Base-by-base conservation (phyloP, 2,113 vertebrate genomes). In the Laterallus jamaicensis region DNA sequence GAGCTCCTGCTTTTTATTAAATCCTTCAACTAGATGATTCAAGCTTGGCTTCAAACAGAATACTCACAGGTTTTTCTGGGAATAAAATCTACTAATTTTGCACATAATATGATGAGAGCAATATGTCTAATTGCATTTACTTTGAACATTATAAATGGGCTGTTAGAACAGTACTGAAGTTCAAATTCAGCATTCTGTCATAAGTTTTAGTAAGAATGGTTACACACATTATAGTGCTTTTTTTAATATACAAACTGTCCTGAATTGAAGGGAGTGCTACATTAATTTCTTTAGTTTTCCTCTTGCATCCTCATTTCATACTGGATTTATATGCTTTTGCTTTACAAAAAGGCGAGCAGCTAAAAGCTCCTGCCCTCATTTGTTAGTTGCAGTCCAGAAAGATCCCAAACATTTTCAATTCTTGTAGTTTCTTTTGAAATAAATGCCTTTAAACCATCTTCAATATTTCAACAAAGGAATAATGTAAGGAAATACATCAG, bases 61-160 rank as follows among this genome's bases (percentile, higher is more conserved):
- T 24, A 68, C 20, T 73, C 54, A 12, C 13, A 73, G 58, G 14
- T 66, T 88, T 94, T 88, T 5, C 15, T 56, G 35, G 20, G 37
- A 86, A 90, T 70, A 90, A 87, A 93, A 90, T 77, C 32, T 22
- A 79, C 37, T 88, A 49, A 79, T 95, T 96, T 83, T 86, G 11
- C 89, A 52, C 29, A 89, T 50, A 78, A 80, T 22, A 9, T 86
- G 42, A 71, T 84, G 64, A 91, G 15, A 95, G 28, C 4, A 92
- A 73, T 83, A 74, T 35, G 5, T 42, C 17, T 85, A 90, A 80
- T 77, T 96, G 11, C 5, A 86, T 95, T 94, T 89, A 93, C 52
- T 84, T 85, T 94, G 69, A 90, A 81, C 11, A 71, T 58, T 71
- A 60, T 52, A 92, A 95, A 75, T 60, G 20, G 56, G 44, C 37